Evolutionary conservation across 2,113 vertebrate genomes (phyloP).

Genomic region (Callopanchax toddi): DNA sequence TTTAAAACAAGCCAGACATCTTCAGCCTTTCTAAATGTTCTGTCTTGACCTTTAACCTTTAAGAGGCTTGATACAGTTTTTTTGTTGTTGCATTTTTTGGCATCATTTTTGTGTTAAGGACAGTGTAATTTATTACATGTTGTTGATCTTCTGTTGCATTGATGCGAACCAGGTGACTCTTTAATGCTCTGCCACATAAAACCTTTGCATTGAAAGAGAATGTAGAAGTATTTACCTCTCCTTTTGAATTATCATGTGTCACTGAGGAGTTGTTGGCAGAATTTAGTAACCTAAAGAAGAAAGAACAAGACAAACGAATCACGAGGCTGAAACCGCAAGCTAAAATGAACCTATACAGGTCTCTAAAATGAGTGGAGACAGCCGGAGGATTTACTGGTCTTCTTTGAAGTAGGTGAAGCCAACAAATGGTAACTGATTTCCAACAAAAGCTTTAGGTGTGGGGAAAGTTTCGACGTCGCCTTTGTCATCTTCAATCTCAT

Average conservation of each 20-base stretch:
- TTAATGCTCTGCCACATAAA: background rate
- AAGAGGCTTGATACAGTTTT: too few relatives aligned
- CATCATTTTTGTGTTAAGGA: background rate
- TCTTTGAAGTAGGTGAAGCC: constrained; percentile 99
- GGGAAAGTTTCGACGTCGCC: constrained; percentile 97
- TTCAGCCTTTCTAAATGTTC: too few relatives aligned
- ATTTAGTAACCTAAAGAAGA: constrained; percentile 86
- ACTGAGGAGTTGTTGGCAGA: constrained; percentile 84
- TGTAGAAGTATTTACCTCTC: constrained; percentile 83
- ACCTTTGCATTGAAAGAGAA: background rate
- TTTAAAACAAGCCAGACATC: too few relatives aligned
- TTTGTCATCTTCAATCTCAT: constrained; percentile 97
- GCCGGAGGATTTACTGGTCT: constrained; percentile 86
- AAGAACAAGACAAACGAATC: constrained; percentile 7
- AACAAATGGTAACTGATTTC: constrained; percentile 97
- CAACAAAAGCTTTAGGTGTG: constrained; percentile 95
- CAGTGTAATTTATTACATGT: too few relatives aligned
- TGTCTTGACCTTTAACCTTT: too few relatives aligned
- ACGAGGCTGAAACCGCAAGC: background rate
- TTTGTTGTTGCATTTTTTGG: background rate
- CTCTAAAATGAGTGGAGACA: too few relatives aligned
- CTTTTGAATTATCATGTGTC: constrained; percentile 86
- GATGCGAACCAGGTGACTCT: too few relatives aligned
- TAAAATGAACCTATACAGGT: too few relatives aligned
- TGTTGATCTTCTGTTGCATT: too few relatives aligned